phyloP scores from a whole-genome alignment of 2,797 vertebrate genomes.

The Holocentrus rufus region DNA sequence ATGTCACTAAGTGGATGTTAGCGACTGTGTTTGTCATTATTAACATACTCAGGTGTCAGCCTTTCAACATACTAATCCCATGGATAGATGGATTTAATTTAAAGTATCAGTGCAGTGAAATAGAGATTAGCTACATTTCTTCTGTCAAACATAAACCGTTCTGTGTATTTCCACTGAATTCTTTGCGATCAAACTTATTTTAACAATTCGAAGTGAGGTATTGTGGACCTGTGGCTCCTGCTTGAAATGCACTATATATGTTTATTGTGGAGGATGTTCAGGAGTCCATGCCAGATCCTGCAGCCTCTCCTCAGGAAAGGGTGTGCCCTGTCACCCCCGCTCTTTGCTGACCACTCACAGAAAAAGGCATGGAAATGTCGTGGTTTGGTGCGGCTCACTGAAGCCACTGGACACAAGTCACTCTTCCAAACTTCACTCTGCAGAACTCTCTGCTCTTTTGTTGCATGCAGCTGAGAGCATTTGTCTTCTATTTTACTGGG shows the following conservation, averaged over 20 bases:
- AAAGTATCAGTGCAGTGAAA: slow-evolving; percentile 8
- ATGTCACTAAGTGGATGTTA: slow-evolving; percentile 18
- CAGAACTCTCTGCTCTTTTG: slow-evolving; percentile 49
- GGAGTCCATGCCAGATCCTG: slow-evolving; percentile 49
- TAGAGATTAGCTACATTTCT: neutral
- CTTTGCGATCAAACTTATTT: neutral
- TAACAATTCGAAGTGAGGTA: neutral
- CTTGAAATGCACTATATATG: slow-evolving; percentile 31
- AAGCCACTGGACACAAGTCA: slow-evolving; percentile 59
- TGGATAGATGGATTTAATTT: neutral
- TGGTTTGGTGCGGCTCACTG: slow-evolving; percentile 60
- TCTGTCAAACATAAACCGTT: neutral
- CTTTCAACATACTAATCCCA: slow-evolving; percentile 5
- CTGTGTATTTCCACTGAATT: neutral
- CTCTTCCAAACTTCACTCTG: slow-evolving; percentile 2
- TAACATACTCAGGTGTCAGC: neutral
- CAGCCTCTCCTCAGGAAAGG: slow-evolving; percentile 72
- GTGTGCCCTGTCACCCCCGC: slow-evolving; percentile 62
- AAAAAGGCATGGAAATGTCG: slow-evolving; percentile 62
- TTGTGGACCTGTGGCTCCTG: slow-evolving; percentile 23
- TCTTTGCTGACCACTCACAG: slow-evolving; percentile 64
- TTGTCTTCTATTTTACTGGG: slow-evolving; percentile 14
- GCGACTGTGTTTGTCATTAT: slow-evolving; percentile 16
- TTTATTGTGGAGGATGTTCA: slow-evolving; percentile 49
- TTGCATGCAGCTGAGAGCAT: slow-evolving; percentile 26